Evolutionary conservation across 2,113 vertebrate genomes (phyloP).

Genomic region (Ctenodactylus gundi): DNA sequence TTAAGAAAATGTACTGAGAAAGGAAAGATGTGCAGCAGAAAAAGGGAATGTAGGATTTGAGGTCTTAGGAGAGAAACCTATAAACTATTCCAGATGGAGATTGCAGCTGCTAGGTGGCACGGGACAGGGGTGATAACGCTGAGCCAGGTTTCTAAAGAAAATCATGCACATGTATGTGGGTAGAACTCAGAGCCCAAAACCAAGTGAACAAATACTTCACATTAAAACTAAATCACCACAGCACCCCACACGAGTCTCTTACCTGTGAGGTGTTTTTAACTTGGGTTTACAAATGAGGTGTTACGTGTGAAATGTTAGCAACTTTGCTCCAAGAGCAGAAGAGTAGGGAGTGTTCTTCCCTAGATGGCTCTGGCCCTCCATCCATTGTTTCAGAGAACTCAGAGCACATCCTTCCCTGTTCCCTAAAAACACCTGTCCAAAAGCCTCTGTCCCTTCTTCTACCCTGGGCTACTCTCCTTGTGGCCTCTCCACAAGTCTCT

Average conservation of each 20-base stretch:
- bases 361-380: neutral
- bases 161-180: neutral
- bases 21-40: neutral
- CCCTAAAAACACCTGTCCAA: neutral
- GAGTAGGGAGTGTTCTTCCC: neutral
- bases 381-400: neutral
- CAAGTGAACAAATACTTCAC: neutral
- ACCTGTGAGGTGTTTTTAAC: neutral
- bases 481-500: fast-evolving
- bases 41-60: neutral
- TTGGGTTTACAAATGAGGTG: neutral
- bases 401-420: neutral
- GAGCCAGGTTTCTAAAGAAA: neutral
- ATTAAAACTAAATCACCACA: neutral
- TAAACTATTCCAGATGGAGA: neutral
- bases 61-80: neutral
- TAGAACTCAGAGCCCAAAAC: neutral
- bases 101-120: neutral
- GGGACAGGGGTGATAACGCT: neutral
- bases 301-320: neutral
- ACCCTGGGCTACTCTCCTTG: fast-evolving
- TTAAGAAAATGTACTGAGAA: neutral
- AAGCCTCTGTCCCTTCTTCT: neutral
- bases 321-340: neutral
- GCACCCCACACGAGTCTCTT: fast-evolving